phyloP scores from a whole-genome alignment of 2,888 invertebrate genomes.

The Ennomos quercinarius region DNA sequence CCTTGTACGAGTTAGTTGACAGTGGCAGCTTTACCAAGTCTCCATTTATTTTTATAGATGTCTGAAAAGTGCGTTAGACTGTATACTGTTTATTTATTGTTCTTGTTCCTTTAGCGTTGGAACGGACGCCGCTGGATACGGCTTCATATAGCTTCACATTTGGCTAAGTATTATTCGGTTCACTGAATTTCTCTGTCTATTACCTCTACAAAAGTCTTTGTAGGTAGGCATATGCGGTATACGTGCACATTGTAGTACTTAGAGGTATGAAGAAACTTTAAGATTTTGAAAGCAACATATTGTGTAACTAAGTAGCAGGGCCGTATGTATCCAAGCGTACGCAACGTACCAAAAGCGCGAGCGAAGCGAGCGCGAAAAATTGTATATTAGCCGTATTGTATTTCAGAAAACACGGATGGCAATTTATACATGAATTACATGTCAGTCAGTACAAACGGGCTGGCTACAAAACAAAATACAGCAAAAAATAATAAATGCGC shows the following conservation, averaged over 20 bases:
- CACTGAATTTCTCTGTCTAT: slow-evolving; percentile 33
- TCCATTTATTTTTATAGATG: not conserved
- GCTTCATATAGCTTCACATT: slow-evolving; percentile 35
- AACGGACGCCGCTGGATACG: slow-evolving; percentile 25
- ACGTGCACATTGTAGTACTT: too few relatives aligned
- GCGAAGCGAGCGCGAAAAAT: too few relatives aligned
- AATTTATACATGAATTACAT: too few relatives aligned
- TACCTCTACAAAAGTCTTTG: slow-evolving; percentile 31
- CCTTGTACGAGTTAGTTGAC: too few relatives aligned
- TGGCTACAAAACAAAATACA: too few relatives aligned
- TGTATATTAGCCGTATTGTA: too few relatives aligned
- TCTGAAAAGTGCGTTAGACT: slow-evolving; percentile 2
- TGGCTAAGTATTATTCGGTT: slow-evolving; percentile 36
- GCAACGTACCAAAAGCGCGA: too few relatives aligned
- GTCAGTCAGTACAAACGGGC: too few relatives aligned
- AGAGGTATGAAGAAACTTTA: slow-evolving; percentile 6
- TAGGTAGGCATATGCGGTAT: slow-evolving; percentile 14
- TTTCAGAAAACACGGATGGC: too few relatives aligned
- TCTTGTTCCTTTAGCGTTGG: slow-evolving; percentile 14
- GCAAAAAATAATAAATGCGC: too few relatives aligned
- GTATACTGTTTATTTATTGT: slow-evolving; percentile 18
- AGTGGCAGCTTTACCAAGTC: too few relatives aligned
- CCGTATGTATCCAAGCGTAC: too few relatives aligned
- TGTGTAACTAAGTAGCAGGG: not conserved
- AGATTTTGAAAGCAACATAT: slow-evolving; percentile 4